Conservation (phyloP, 2,113 vertebrate species). For the Candoia aspera region DNA sequence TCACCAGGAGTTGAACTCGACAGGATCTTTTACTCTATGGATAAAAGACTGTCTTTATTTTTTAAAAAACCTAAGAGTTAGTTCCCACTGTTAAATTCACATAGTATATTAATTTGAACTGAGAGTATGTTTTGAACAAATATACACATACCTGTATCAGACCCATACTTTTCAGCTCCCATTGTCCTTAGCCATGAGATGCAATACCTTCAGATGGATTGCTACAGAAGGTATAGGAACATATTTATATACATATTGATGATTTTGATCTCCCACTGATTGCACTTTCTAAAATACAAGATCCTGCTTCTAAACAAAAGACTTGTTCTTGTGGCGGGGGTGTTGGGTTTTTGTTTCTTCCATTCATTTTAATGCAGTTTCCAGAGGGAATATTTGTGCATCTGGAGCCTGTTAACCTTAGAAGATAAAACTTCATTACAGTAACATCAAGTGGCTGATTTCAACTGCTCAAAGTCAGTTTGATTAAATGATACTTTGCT, state of each 20-base stretch:
- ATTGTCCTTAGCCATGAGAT: conserved; percentile 37
- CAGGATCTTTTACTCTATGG: neutral
- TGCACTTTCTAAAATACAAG: conserved; percentile 49
- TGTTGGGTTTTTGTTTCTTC: conserved; percentile 17
- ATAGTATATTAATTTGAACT: conserved; percentile 8
- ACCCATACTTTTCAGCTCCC: conserved; percentile 20
- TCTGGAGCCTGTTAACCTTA: conserved; percentile 45
- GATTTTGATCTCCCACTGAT: conserved; percentile 45
- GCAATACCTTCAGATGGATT: conserved; percentile 32
- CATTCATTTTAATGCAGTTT: conserved; percentile 56
- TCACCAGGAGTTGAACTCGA: neutral
- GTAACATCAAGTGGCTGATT: conserved; percentile 66
- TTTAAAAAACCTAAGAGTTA: neutral
- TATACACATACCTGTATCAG: conserved; percentile 29
- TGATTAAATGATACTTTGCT: conserved; percentile 64
- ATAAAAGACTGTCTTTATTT: neutral
- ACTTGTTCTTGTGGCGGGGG: conserved; percentile 20
- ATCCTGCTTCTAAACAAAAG: conserved; percentile 48
- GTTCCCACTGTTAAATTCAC: neutral
- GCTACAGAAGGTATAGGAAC: conserved; percentile 29
- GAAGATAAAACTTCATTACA: conserved; percentile 59
- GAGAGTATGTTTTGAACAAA: conserved; percentile 25
- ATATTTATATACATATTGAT: conserved; percentile 37
- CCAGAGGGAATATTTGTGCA: conserved; percentile 37
- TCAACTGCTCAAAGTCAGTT: conserved; percentile 59